phyloP scores from a whole-genome alignment of 2,797 vertebrate species.

The Enteromius mattozi region DNA sequence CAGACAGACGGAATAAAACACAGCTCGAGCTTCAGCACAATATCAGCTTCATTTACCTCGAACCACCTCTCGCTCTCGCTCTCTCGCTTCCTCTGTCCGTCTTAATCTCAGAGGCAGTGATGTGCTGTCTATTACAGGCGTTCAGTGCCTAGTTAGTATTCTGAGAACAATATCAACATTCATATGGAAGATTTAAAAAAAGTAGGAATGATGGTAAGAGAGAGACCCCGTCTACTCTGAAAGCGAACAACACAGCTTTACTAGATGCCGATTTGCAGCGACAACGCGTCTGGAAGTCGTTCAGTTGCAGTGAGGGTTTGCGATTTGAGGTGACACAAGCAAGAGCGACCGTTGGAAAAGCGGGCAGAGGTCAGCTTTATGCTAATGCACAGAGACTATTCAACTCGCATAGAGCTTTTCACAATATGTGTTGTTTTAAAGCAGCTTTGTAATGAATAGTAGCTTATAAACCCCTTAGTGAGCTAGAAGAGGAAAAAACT shows the following conservation, averaged over 20 bases:
- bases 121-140: slow-evolving; percentile 55
- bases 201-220: slow-evolving; percentile 2
- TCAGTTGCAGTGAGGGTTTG: background rate
- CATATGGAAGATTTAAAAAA: slow-evolving; percentile 35
- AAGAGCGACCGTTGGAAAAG: background rate
- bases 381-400: background rate
- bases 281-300: background rate
- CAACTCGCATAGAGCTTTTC: background rate
- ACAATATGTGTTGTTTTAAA: background rate
- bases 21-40: slow-evolving; percentile 40
- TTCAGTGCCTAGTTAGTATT: slow-evolving; percentile 61
- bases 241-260: background rate
- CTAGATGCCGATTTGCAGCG: background rate
- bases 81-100: slow-evolving; percentile 42
- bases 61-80: slow-evolving; percentile 28
- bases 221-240: slow-evolving; percentile 17
- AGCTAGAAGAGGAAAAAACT: background rate
- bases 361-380: slow-evolving; percentile 9
- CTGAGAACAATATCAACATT: slow-evolving; percentile 46
- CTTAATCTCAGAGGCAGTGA: slow-evolving; percentile 50
- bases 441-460: background rate
- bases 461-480: background rate
- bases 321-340: slow-evolving; percentile 11
- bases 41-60: slow-evolving; percentile 58
- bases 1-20: slow-evolving; percentile 45